phyloP scores from a whole-genome alignment of 64 coral and sea anemone species.

The Stichodactyla helianthus region DNA sequence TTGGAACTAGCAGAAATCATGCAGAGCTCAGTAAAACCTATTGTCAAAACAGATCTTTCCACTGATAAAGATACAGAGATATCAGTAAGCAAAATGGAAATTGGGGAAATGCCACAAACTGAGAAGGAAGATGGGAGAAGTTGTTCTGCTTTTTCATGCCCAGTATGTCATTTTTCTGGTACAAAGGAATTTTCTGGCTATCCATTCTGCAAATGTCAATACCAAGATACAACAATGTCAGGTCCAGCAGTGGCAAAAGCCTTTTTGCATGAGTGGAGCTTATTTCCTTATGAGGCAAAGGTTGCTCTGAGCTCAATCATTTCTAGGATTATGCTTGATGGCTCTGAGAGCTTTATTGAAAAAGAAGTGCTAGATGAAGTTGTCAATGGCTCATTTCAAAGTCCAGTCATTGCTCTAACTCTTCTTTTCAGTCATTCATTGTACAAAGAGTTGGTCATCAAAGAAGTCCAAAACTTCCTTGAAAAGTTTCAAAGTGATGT shows the following conservation, averaged over 20 bases:
- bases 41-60: not conserved
- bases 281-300: slow-evolving; percentile 30
- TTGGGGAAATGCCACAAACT: not conserved
- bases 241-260: not conserved
- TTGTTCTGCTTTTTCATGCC: not conserved
- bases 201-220: not conserved
- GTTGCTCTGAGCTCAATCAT: slow-evolving; percentile 44
- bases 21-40: slow-evolving; percentile 16
- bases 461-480: slow-evolving; percentile 22
- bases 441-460: slow-evolving; percentile 26
- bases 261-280: slow-evolving; percentile 38
- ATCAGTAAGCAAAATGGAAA: not conserved
- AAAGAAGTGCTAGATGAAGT: slow-evolving; percentile 37
- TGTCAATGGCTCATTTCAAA: slow-evolving; percentile 14
- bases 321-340: not conserved
- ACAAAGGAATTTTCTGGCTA: not conserved
- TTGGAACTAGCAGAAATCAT: slow-evolving; percentile 55
- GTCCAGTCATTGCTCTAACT: slow-evolving; percentile 33
- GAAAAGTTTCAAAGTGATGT: not conserved
- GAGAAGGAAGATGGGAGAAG: not conserved
- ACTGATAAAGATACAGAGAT: not conserved
- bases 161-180: not conserved
- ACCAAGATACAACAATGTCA: not conserved
- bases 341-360: not conserved
- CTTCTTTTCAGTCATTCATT: slow-evolving; percentile 37